Percentiles rank a stretch among this genome's conserved stretches.
These are phyloP conservation scores for Iselma pallidipennis DNA, from an alignment of 2,888 invertebrate species.

Conservation along the genomic window DNA sequence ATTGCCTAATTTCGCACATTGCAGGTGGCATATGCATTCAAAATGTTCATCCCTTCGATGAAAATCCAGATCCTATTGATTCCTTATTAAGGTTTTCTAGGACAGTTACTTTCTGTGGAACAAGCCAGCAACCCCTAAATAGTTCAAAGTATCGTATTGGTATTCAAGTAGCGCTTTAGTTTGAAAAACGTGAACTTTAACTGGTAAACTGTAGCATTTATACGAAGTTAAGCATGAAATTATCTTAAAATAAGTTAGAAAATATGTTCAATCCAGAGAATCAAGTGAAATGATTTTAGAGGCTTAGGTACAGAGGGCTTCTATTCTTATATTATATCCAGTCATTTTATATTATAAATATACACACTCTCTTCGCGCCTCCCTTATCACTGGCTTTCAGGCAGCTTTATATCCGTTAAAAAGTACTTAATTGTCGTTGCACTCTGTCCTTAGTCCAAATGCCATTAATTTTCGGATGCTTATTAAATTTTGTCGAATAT, in stretches of 20 bases:
- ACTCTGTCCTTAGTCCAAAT: slow-evolving; percentile 17
- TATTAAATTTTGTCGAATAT: slow-evolving; percentile 35
- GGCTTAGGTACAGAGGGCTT: slow-evolving; percentile 1
- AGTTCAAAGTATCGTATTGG: no score
- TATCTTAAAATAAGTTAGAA: slow-evolving; percentile 25
- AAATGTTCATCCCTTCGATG: no score
- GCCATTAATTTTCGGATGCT: slow-evolving; percentile 21
- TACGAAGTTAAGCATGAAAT: slow-evolving; percentile 18
- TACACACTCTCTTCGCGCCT: slow-evolving; percentile 8
- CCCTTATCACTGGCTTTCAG: slow-evolving; percentile 26
- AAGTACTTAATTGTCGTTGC: slow-evolving; percentile 23
- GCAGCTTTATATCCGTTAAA: slow-evolving; percentile 21
- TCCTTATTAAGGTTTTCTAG: no score
- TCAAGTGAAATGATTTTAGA: slow-evolving; percentile 14
- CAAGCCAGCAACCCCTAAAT: no score
- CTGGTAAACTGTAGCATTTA: slow-evolving; percentile 9
- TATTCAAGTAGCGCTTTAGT: no score
- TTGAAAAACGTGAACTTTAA: no score
- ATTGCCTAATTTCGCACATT: no score
- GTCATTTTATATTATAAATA: background rate
- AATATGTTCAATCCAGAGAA: slow-evolving; percentile 18
- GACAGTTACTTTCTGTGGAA: no score
- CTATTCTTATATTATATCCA: background rate
- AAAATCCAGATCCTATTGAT: no score
- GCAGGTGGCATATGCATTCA: no score